phyloP scores from a whole-genome alignment of 2,797 vertebrate species.

The Pantherophis alleghaniensis region DNA sequence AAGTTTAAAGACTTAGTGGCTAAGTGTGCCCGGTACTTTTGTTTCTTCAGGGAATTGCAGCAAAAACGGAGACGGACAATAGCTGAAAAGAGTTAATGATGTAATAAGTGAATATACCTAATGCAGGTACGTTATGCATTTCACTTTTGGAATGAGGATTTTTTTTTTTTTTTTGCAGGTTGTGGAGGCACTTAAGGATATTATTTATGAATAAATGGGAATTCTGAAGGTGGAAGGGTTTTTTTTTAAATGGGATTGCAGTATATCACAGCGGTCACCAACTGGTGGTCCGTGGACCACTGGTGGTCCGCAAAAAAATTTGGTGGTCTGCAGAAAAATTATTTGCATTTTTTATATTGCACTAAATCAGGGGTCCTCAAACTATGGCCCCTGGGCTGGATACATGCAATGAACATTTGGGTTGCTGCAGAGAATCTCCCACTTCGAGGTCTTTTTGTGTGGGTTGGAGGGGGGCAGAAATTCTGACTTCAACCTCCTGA shows the following conservation, averaged over 20 bases:
- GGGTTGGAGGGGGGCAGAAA: no score
- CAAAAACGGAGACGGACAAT: neutral
- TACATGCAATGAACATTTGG: no score
- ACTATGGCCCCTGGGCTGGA: no score
- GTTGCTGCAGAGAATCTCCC: no score
- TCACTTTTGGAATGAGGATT: neutral
- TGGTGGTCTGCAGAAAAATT: no score
- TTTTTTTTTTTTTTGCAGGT: neutral
- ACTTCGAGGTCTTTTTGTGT: no score
- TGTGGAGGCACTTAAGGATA: neutral
- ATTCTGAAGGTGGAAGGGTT: neutral
- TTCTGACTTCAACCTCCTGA: no score
- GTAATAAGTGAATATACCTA: neutral
- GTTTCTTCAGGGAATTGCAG: neutral
- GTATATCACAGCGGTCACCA: no score
- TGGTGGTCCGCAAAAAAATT: no score
- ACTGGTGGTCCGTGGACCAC: no score
- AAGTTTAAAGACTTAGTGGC: slow-evolving; percentile 38
- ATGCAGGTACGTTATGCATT: neutral
- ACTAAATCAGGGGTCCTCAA: no score
- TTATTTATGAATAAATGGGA: neutral
- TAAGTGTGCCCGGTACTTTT: slow-evolving; percentile 50
- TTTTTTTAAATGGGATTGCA: neutral
- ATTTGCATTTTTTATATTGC: no score
- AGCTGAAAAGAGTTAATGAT: neutral